A percentile compares a stretch with the other conserved stretches of the same genome.
phyloP scores from a whole-genome alignment of 2,113 vertebrate species.

The Lontra canadensis region DNA sequence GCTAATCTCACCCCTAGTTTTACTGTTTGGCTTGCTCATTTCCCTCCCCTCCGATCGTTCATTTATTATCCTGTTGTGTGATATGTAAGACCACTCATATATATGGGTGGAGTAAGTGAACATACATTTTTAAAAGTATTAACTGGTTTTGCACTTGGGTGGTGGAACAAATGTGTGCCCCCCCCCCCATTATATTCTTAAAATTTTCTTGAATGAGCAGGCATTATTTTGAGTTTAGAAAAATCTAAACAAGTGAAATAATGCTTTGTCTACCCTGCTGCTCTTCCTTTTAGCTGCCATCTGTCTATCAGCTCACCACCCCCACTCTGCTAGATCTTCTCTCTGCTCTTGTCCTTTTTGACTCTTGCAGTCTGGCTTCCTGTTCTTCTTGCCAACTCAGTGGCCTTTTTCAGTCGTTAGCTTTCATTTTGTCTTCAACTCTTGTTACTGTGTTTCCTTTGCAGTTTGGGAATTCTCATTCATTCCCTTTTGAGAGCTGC shows the following conservation, averaged over 20 bases:
- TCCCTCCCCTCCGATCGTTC: not conserved
- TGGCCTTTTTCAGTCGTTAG: not conserved
- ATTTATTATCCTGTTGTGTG: not conserved
- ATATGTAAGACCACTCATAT: not conserved
- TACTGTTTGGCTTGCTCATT: not conserved
- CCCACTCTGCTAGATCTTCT: not conserved
- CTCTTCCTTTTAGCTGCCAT: not conserved
- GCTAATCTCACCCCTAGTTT: not conserved
- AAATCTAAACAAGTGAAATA: not conserved
- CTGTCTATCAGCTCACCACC: not conserved
- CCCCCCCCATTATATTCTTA: not conserved
- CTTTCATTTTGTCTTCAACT: not conserved
- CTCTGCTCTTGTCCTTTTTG: not conserved
- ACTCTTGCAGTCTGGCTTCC: not conserved
- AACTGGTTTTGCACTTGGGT: not conserved
- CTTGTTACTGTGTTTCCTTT: not conserved
- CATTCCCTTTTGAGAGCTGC: not conserved
- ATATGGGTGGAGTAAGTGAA: slow-evolving; percentile 1
- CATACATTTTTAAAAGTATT: not conserved
- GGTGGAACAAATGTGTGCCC: not conserved
- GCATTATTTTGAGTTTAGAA: slow-evolving; percentile 14
- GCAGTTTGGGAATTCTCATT: not conserved
- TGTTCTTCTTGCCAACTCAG: not conserved
- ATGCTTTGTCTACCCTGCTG: not conserved
- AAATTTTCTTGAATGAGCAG: not conserved